These are phyloP conservation scores for Paratrypauchen microcephalus DNA, from an alignment of 2,797 vertebrate species.

Conservation along the genomic window DNA sequence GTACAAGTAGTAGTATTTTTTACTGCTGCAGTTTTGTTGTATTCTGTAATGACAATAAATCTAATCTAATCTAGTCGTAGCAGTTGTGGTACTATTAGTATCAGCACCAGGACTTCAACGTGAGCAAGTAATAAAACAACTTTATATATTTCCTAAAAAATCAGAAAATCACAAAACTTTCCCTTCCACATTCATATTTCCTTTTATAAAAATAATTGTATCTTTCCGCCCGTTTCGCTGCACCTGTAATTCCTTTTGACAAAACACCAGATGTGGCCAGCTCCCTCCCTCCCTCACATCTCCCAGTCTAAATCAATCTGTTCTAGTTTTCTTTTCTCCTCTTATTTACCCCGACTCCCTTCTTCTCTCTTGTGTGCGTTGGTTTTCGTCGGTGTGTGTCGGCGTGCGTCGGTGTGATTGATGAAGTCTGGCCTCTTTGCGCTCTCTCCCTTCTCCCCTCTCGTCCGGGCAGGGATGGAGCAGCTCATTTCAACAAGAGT, in stretches of 20 bases:
- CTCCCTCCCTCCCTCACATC: background rate
- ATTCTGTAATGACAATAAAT: no score
- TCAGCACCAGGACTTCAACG: no score
- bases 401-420: constrained; percentile 41
- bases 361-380: no score
- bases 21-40: no score
- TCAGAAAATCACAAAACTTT: background rate
- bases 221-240: background rate
- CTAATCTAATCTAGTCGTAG: no score
- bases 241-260: constrained; percentile 9
- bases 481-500: constrained; percentile 32
- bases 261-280: constrained; percentile 29
- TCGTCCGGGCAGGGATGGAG: constrained; percentile 27
- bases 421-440: constrained; percentile 36
- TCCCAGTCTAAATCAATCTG: constrained; percentile 2
- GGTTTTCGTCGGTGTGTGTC: no score
- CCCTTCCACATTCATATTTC: background rate
- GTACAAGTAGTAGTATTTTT: no score
- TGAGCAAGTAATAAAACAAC: no score
- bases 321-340: constrained; percentile 6
- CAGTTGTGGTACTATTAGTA: no score
- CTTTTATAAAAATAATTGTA: background rate
- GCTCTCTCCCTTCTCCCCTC: background rate
- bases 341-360: constrained; percentile 26
- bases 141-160: no score